Percentiles rank a stretch among this genome's conserved stretches.
phyloP scores from a whole-genome alignment of 2,888 invertebrate genomes.

The Physocephala rufipes region DNA sequence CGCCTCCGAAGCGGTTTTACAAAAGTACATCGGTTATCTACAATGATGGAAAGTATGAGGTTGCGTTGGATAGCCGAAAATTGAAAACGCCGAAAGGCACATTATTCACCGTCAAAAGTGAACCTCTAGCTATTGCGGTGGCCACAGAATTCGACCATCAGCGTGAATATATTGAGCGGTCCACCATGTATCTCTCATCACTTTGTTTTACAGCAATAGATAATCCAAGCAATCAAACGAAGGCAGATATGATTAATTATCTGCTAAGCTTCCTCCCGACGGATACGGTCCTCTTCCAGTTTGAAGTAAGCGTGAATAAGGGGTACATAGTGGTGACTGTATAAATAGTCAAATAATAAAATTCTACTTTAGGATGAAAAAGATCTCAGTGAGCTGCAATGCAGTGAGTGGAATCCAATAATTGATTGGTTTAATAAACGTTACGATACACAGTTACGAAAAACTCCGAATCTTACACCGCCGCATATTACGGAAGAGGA shows the following conservation, averaged over 20 bases:
- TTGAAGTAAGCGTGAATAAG: conserved; percentile 69
- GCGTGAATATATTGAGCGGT: conserved; percentile 76
- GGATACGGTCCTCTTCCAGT: conserved; percentile 83
- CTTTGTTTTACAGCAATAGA: conserved; percentile 91
- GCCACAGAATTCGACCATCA: conserved; percentile 96
- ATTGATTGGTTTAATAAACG: conserved; percentile 88
- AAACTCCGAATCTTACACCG: conserved; percentile 77
- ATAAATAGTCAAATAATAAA: conserved; percentile 1
- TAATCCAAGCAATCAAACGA: conserved; percentile 85
- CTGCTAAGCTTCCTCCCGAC: conserved; percentile 83
- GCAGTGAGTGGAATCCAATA: conserved; percentile 87
- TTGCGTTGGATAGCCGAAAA: conserved; percentile 87
- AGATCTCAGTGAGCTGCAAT: conserved; percentile 79
- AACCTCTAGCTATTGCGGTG: conserved; percentile 90
- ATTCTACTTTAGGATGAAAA: conserved; percentile 74
- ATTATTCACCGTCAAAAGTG: conserved; percentile 79
- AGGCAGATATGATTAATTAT: conserved; percentile 79
- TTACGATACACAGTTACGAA: conserved; percentile 76
- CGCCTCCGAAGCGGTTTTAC: conserved; percentile 77
- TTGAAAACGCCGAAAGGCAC: conserved; percentile 90
- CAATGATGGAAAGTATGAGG: conserved; percentile 79
- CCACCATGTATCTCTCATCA: conserved; percentile 92
- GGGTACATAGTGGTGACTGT: neutral
- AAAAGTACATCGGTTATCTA: conserved; percentile 76
- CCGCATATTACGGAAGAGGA: conserved; percentile 74